phyloP scores from a whole-genome alignment of 1,140 invertebrate genomes.

The roundworm (Caenorhabditis elegans) region DNA sequence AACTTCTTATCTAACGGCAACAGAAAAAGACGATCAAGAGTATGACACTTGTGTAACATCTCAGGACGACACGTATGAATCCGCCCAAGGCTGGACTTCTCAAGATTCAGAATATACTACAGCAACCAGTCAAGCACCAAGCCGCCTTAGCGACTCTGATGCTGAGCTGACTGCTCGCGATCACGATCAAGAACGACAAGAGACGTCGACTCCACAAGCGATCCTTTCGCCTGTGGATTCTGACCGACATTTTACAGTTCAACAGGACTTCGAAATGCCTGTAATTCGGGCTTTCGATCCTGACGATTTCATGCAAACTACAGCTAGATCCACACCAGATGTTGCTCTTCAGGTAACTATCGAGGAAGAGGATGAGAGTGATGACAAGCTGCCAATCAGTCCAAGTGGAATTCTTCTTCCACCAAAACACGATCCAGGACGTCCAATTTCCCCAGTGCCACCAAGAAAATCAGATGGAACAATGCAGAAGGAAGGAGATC shows the following conservation, averaged over 20 bases:
- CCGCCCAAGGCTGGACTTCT: constrained; percentile 46
- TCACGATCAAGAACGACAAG: not conserved
- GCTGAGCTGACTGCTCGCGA: not conserved
- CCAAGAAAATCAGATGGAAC: constrained; percentile 27
- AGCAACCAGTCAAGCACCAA: constrained; percentile 25
- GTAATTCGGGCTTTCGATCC: not conserved
- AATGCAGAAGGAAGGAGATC: constrained; percentile 35
- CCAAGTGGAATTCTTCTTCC: constrained; percentile 35
- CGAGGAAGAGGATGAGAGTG: constrained; percentile 37
- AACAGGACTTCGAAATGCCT: constrained; percentile 31
- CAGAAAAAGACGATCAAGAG: constrained; percentile 37
- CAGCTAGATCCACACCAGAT: constrained; percentile 44
- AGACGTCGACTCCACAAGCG: constrained; percentile 38
- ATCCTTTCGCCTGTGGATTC: constrained; percentile 41
- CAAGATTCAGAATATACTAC: constrained; percentile 44
- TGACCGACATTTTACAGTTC: constrained; percentile 35
- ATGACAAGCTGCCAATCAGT: constrained; percentile 31
- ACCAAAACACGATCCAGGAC: constrained; percentile 32
- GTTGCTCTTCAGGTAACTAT: constrained; percentile 40
- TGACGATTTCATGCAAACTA: constrained; percentile 10
- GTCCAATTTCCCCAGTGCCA: constrained; percentile 49
- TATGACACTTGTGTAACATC: constrained; percentile 45
- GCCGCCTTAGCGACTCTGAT: constrained; percentile 27
- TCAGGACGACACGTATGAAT: constrained; percentile 45
- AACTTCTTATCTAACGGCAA: constrained; percentile 17